Percentiles rank a stretch among this genome's conserved stretches.
phyloP scores from a whole-genome alignment of 2,113 vertebrate species.

The Anoura caudifer region DNA sequence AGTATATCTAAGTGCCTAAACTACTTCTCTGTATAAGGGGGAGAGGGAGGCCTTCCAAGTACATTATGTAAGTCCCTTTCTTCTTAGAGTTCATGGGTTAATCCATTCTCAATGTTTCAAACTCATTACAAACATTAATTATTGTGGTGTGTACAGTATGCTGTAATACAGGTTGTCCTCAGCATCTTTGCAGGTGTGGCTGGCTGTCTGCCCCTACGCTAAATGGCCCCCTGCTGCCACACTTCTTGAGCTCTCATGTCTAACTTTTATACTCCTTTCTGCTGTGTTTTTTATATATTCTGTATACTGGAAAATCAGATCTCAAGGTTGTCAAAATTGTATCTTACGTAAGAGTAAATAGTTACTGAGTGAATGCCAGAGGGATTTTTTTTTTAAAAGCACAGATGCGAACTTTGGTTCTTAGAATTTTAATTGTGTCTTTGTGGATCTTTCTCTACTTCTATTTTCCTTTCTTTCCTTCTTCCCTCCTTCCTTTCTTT shows the following conservation, averaged over 20 bases:
- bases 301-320: neutral
- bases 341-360: neutral
- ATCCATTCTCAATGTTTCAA: slow-evolving; percentile 48
- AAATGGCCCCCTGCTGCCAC: neutral
- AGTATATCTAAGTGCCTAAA: neutral
- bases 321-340: neutral
- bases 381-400: neutral
- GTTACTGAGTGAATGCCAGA: neutral
- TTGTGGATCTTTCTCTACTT: neutral
- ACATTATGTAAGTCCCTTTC: slow-evolving; percentile 26
- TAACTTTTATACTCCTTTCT: neutral
- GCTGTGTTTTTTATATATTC: neutral
- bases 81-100: slow-evolving; percentile 11
- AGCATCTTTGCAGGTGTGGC: neutral
- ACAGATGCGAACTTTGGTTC: neutral
- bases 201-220: neutral
- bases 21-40: neutral
- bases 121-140: slow-evolving; percentile 58
- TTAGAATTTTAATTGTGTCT: neutral
- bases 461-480: neutral
- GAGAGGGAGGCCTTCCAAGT: neutral
- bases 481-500: neutral
- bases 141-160: slow-evolving; percentile 19
- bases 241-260: neutral
- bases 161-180: neutral